Percentiles rank a stretch among this genome's conserved stretches.
phyloP scores from a whole-genome alignment of 2,797 vertebrate species.

The Pelobates cultripes region DNA sequence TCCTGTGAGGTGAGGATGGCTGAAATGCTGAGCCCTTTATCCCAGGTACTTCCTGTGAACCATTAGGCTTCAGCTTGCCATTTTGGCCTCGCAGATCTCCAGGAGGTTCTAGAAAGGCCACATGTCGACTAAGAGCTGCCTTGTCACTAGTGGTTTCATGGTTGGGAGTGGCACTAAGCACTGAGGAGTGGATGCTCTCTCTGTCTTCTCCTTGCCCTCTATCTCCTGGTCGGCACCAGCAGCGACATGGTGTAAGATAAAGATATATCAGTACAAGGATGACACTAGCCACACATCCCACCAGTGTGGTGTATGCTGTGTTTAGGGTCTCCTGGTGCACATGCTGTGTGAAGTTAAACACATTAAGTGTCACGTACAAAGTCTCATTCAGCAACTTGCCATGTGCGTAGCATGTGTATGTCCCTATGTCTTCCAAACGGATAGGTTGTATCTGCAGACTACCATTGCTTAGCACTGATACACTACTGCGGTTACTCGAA shows the following conservation, averaged over 20 bases:
- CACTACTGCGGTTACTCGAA: constrained; percentile 77
- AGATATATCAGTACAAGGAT: constrained; percentile 96
- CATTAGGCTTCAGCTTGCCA: constrained; percentile 86
- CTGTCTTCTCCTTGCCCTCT: constrained; percentile 80
- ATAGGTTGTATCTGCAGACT: constrained; percentile 77
- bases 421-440: constrained; percentile 82
- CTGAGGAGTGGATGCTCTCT: constrained; percentile 93
- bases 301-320: constrained; percentile 94
- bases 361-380: constrained; percentile 87
- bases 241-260: constrained; percentile 94
- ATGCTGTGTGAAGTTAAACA: constrained; percentile 88
- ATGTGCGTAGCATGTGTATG: constrained; percentile 87
- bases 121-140: constrained; percentile 76
- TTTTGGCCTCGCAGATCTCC: constrained; percentile 87
- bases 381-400: constrained; percentile 90
- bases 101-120: constrained; percentile 84
- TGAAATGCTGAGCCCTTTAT: constrained; percentile 65
- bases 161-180: constrained; percentile 91
- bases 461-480: constrained; percentile 76
- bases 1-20: constrained; percentile 74
- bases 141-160: constrained; percentile 70
- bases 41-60: constrained; percentile 68
- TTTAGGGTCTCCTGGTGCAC: constrained; percentile 81
- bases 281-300: constrained; percentile 93
- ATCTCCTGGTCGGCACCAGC: constrained; percentile 84